Evolutionary conservation across 2,888 invertebrate genomes (phyloP), one percentile per base, ranked within the genome.

Genomic region (Pterobdella sp.): DNA sequence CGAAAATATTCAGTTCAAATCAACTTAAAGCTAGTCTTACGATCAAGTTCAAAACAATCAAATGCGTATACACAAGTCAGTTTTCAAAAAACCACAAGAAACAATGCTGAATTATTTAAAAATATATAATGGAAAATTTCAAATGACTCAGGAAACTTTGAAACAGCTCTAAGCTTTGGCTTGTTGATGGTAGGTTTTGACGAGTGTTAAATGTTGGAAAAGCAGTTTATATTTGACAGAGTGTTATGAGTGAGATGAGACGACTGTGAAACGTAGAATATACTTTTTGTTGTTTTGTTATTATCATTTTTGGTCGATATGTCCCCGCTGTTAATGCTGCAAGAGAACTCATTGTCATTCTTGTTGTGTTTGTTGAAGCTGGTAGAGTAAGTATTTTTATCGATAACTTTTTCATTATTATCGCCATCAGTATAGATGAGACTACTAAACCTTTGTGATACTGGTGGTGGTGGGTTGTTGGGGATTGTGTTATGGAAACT

Each of bases 151-250:
- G n/a, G n/a, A n/a, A n/a, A n/a, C n/a, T n/a, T n/a, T n/a, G n/a
- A n/a, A n/a, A n/a, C n/a, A n/a, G n/a, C n/a, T n/a, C n/a, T n/a
- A n/a, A n/a, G n/a, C n/a, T n/a, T n/a, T n/a, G n/a, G n/a, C n/a
- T n/a, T n/a, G n/a, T n/a, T n/a, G n/a, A n/a, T n/a, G n/a, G n/a
- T n/a, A n/a, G n/a, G n/a, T n/a, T n/a, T n/a, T n/a, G n/a, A n/a
- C n/a, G n/a, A 56, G 10, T 22, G 26, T 56, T 22, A 56, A 56
- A 56, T 56, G 60, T 56, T 56, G 60, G 60, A 56, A 22, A 56
- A 56, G 60, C 60, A 56, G n/a, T 22, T 56, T 22, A n/a, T 3
- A 56, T 22, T n/a, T 4, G 4, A 26, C n/a, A 26, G 60, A 26
- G 4, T 56, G 60, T 56, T 56, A 56, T 56, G 60, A 3, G 4